Evolutionary conservation across 2,888 invertebrate species (phyloP).

Genomic region (Eledona agricola): DNA sequence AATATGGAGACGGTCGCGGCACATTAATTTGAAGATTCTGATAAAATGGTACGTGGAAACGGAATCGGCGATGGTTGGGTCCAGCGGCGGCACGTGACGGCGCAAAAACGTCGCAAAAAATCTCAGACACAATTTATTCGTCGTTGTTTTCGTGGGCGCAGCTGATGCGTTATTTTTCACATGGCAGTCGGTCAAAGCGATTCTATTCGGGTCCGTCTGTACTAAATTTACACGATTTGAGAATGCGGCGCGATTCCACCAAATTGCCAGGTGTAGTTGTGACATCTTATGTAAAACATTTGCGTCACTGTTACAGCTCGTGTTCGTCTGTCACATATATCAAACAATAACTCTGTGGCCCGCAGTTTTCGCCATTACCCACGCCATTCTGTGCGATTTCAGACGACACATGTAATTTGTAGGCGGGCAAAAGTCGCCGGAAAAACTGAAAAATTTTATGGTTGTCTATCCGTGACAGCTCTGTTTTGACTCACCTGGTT

Average conservation of each 20-base stretch:
- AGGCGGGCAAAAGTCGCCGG: slow-evolving; percentile 27
- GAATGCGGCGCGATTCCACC: slow-evolving; percentile 48
- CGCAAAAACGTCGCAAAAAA: slow-evolving; percentile 48
- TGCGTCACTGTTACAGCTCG: slow-evolving; percentile 48
- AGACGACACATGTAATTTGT: slow-evolving; percentile 44
- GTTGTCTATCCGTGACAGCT: slow-evolving; percentile 32
- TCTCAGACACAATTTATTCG: slow-evolving; percentile 51
- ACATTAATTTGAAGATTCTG: no score
- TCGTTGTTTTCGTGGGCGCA: slow-evolving; percentile 50
- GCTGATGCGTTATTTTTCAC: slow-evolving; percentile 56
- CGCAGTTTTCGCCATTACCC: slow-evolving; percentile 31
- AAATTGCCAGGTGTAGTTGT: slow-evolving; percentile 50
- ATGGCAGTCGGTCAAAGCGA: slow-evolving; percentile 49
- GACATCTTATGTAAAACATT: slow-evolving; percentile 54
- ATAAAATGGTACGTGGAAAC: no score
- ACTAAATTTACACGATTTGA: slow-evolving; percentile 46
- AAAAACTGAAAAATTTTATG: slow-evolving; percentile 35
- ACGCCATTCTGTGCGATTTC: slow-evolving; percentile 22
- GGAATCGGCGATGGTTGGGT: slow-evolving; percentile 44
- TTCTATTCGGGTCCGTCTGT: slow-evolving; percentile 48
- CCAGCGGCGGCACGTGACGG: no score
- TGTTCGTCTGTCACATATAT: slow-evolving; percentile 48
- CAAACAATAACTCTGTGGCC: slow-evolving; percentile 46
- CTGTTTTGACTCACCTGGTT: slow-evolving; percentile 47
- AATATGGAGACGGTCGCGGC: no score